Evolutionary conservation across 1,140 invertebrate species (phyloP), one percentile per base, ranked within the genome.

Genomic region (Drosophila kurseongensis): DNA sequence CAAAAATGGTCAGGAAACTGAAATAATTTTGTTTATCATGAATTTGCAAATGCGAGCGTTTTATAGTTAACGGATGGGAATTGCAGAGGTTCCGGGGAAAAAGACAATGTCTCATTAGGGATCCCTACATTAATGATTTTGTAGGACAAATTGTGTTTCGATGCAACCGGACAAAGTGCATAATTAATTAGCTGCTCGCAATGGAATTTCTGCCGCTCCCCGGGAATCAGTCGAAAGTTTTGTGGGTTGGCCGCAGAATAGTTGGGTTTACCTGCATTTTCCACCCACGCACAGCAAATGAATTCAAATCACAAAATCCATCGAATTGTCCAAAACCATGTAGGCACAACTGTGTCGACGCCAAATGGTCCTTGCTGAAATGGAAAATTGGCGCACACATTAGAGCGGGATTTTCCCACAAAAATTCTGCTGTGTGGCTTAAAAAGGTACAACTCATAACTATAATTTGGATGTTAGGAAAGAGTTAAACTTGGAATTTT

Each of bases 241-340:
- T 69, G 51, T 58, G 79, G 65, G 38, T 5, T 10, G 42, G 45
- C 47, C 58, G 56, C 59, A 74, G 41, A 44, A 45, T 48, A 51
- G 48, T 60, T 68, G 40, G 83, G 65, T 79, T 88, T 88, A 88
- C 83, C 83, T 86, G 78, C 9, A 40, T 35, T 41, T 29, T 41
- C 60, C 29, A 36, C 50, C 57, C 42, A 35, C 16, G 14, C 18
- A 12, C 29, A 23, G 23, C 6, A 5, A 38, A 57, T 57, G 63
- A 65, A 67, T 78, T 91, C 75, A 91, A 71, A 91, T 78, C 72
- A 88, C 77, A 80, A 90, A 88, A 85, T 91, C 90, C 90, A 90
- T 91, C 42, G 80, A 78, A 74, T 91, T 78, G 77, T 91, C 90
- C 74, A 91, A 65, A 48, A 91, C 66, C 52, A 89, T 89, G 67